Percentiles rank a stretch among this genome's conserved stretches.
These are phyloP conservation scores for Ophion obscuratus DNA, from an alignment of 2,888 invertebrate genomes.

Conservation along the genomic window DNA sequence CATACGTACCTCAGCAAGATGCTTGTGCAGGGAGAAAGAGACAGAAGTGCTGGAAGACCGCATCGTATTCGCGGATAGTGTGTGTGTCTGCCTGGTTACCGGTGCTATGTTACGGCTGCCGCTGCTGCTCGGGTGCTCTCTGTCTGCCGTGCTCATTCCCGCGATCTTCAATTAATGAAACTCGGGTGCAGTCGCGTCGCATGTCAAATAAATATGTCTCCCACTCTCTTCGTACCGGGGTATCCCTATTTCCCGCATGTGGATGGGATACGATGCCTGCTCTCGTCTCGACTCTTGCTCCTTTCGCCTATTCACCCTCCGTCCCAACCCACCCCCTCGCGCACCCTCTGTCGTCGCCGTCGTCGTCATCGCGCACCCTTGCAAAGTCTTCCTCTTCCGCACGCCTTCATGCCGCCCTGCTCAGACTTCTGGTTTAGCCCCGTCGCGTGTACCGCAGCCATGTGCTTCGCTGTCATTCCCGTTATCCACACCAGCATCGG, in stretches of 20 bases:
- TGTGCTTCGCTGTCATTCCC: slow-evolving; percentile 63
- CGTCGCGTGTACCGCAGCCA: slow-evolving; percentile 61
- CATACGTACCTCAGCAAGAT: slow-evolving; percentile 47
- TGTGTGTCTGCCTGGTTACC: slow-evolving; percentile 58
- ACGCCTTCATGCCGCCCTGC: slow-evolving; percentile 56
- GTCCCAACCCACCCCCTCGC: not conserved
- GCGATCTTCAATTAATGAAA: slow-evolving; percentile 85
- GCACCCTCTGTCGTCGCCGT: slow-evolving; percentile 53
- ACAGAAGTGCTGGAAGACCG: slow-evolving; percentile 64
- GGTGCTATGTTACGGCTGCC: slow-evolving; percentile 75
- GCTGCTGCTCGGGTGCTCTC: slow-evolving; percentile 68
- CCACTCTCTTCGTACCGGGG: slow-evolving; percentile 68
- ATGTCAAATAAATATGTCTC: slow-evolving; percentile 84
- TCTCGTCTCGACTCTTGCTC: slow-evolving; percentile 63
- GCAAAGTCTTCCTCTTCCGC: slow-evolving; percentile 55
- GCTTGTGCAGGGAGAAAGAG: slow-evolving; percentile 68
- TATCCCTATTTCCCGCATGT: slow-evolving; percentile 65
- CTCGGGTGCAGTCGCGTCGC: slow-evolving; percentile 84
- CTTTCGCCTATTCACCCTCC: slow-evolving; percentile 67
- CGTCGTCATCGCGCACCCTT: slow-evolving; percentile 64
- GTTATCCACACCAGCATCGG: slow-evolving; percentile 74
- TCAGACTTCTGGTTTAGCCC: slow-evolving; percentile 67
- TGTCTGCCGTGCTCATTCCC: slow-evolving; percentile 83
- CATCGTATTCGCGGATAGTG: slow-evolving; percentile 66
- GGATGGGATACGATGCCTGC: slow-evolving; percentile 64